phyloP scores from a whole-genome alignment of 1,140 invertebrate species.

The Cherax quadricarinatus region DNA sequence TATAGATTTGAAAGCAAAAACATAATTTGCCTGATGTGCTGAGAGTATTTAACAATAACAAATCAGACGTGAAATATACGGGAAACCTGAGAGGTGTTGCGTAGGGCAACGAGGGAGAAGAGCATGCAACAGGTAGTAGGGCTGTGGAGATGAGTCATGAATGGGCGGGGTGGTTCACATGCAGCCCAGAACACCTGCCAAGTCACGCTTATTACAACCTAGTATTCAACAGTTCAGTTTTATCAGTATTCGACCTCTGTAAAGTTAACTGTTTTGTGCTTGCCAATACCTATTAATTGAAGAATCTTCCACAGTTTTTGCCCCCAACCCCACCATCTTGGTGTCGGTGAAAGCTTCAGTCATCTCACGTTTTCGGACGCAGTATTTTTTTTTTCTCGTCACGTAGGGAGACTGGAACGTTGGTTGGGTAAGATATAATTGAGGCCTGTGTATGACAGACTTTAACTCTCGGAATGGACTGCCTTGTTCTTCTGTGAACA shows the following conservation, averaged over 20 bases:
- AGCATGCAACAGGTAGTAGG: conserved; percentile 16
- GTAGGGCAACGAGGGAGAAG: background rate
- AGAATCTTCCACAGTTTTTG: too few relatives aligned
- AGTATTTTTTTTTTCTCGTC: background rate
- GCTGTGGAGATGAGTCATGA: conserved; percentile 53
- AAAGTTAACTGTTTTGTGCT: background rate
- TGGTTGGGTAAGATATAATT: conserved; percentile 31
- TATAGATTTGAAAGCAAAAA: too few relatives aligned
- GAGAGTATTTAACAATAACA: too few relatives aligned
- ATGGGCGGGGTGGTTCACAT: conserved; percentile 52
- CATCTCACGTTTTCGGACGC: background rate
- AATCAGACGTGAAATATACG: too few relatives aligned
- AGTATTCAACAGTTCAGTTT: background rate
- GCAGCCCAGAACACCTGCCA: background rate
- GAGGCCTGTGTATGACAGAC: background rate
- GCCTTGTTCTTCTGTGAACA: background rate
- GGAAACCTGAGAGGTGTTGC: background rate
- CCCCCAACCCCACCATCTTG: too few relatives aligned
- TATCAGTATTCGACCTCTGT: background rate
- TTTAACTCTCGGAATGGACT: background rate
- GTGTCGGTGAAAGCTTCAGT: background rate
- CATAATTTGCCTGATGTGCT: too few relatives aligned
- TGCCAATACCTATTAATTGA: too few relatives aligned
- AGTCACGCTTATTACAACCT: background rate
- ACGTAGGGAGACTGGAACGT: background rate